phyloP scores from a whole-genome alignment of 2,888 invertebrate species.

The Pterostichus madidus region DNA sequence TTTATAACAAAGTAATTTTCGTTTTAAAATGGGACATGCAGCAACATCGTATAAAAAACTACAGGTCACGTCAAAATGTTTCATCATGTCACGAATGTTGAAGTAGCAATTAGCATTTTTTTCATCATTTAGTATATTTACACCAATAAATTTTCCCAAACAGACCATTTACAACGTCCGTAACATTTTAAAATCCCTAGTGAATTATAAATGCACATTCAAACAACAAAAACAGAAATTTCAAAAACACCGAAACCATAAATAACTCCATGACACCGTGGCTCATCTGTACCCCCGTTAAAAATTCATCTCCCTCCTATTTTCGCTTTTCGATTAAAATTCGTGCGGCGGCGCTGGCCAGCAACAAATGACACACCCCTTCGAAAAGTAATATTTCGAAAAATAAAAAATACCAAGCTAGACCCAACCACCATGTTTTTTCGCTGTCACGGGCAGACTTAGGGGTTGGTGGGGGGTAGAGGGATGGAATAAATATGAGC shows the following conservation, averaged over 20 bases:
- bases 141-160: slow-evolving; percentile 57
- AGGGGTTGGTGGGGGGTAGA: slow-evolving; percentile 33
- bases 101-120: slow-evolving; percentile 44
- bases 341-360: slow-evolving; percentile 15
- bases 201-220: slow-evolving; percentile 52
- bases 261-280: slow-evolving; percentile 4
- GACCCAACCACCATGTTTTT: slow-evolving; percentile 15
- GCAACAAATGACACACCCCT: slow-evolving; percentile 25
- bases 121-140: slow-evolving; percentile 39
- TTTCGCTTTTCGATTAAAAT: slow-evolving; percentile 61
- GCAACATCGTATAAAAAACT: neutral
- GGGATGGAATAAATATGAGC: slow-evolving; percentile 68
- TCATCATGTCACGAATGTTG: neutral
- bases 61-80: neutral
- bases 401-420: slow-evolving; percentile 11
- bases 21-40: too few relatives aligned
- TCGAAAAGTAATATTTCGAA: slow-evolving; percentile 32
- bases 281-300: slow-evolving; percentile 13
- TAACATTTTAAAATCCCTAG: slow-evolving; percentile 57
- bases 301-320: slow-evolving; percentile 38
- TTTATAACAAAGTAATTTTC: too few relatives aligned
- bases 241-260: slow-evolving; percentile 62
- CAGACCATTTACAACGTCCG: slow-evolving; percentile 45
- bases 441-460: slow-evolving; percentile 36
- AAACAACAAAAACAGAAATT: slow-evolving; percentile 50